Conservation (phyloP, 2,113 vertebrate species). For the Zosterops borbonicus region DNA sequence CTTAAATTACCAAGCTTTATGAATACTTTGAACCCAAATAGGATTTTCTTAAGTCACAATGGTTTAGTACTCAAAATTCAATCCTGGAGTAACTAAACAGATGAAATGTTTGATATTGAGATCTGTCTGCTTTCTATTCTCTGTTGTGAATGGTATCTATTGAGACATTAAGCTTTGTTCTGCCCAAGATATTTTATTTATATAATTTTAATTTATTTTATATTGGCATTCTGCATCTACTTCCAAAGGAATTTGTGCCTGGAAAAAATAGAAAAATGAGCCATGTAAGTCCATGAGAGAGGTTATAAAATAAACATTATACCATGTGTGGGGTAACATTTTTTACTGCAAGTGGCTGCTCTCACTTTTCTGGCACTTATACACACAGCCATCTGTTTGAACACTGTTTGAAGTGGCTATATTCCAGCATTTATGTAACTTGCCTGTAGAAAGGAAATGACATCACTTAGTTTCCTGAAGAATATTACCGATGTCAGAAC, state of each 20-base stretch:
- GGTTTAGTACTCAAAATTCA: background rate
- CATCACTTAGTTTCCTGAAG: conserved; percentile 76
- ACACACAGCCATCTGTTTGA: conserved; percentile 78
- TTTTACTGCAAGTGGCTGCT: conserved; percentile 74
- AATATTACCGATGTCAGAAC: conserved; percentile 58
- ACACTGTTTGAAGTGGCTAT: conserved; percentile 72
- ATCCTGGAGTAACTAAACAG: background rate
- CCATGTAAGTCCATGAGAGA: conserved; percentile 54
- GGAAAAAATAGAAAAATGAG: conserved; percentile 74
- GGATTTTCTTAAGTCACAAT: background rate
- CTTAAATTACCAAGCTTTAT: background rate
- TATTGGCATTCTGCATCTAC: conserved; percentile 22
- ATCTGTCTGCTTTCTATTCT: background rate
- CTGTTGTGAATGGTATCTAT: background rate
- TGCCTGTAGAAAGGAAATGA: conserved; percentile 75
- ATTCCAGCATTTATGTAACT: conserved; percentile 78
- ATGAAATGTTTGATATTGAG: background rate
- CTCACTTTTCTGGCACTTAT: conserved; percentile 77
- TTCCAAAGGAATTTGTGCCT: conserved; percentile 52
- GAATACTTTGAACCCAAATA: background rate
- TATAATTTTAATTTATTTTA: conserved; percentile 35
- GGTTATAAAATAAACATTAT: conserved; percentile 76
- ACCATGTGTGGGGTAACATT: conserved; percentile 72
- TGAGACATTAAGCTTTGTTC: background rate
- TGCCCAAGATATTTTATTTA: conserved; percentile 37